A percentile compares a stretch with the other conserved stretches of the same genome.
These are phyloP conservation scores for Hypocryptadius cinnamomeus DNA, from an alignment of 2,113 vertebrate genomes.

Conservation along the genomic window DNA sequence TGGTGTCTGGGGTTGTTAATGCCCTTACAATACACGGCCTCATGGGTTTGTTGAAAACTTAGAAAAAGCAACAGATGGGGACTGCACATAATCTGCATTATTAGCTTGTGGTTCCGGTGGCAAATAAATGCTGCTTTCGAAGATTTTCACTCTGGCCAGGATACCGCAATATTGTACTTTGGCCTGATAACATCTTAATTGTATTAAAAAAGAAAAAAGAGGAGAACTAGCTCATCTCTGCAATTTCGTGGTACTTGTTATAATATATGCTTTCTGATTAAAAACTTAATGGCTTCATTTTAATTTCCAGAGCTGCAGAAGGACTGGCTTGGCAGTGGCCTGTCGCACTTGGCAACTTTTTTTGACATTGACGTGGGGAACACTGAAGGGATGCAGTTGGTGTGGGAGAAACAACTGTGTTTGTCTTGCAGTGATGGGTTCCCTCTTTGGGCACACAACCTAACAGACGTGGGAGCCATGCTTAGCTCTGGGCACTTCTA, in stretches of 20 bases:
- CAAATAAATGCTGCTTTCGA: constrained; percentile 20
- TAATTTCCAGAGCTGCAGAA: not conserved
- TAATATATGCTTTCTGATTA: constrained; percentile 3
- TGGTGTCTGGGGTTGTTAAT: not conserved
- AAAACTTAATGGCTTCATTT: constrained; percentile 5
- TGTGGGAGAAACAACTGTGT: not conserved
- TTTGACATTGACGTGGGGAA: not conserved
- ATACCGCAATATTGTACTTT: constrained; percentile 26
- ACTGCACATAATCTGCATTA: not conserved
- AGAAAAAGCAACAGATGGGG: not conserved
- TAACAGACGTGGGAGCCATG: not conserved
- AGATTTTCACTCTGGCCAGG: constrained; percentile 12
- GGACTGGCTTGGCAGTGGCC: not conserved
- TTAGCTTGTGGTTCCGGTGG: constrained; percentile 47
- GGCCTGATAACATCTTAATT: constrained; percentile 37
- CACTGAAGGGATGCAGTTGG: not conserved
- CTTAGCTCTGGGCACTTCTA: not conserved
- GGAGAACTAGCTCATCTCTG: constrained; percentile 13
- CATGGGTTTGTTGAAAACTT: not conserved
- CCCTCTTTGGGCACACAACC: not conserved
- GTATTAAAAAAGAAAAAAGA: not conserved
- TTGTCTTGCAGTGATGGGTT: not conserved
- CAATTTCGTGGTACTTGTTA: not conserved
- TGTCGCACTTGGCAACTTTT: not conserved
- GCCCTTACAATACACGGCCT: not conserved